These are phyloP conservation scores for Mareca strepera DNA, from an alignment of 2,797 vertebrate species.

Conservation along the genomic window DNA sequence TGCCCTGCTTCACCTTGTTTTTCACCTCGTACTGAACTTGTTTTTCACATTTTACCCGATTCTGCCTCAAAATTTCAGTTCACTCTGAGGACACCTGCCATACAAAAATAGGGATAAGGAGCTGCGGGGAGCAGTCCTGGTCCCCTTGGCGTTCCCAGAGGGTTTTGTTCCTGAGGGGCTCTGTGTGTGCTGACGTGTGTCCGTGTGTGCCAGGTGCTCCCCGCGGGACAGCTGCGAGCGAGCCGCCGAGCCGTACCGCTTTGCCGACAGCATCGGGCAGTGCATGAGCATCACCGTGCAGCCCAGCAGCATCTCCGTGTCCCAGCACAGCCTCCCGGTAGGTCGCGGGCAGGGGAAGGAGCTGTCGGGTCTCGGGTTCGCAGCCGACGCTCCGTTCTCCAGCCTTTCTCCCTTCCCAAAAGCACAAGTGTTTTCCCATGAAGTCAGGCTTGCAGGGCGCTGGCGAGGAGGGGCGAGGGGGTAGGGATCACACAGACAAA, in stretches of 20 bases:
- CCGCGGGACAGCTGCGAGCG: conserved; percentile 90
- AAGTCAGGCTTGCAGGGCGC: neutral
- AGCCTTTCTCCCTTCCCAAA: neutral
- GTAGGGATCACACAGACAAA: neutral
- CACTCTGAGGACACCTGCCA: neutral
- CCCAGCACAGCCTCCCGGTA: conserved; percentile 90
- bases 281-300: conserved; percentile 90
- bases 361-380: rapidly evolving
- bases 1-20: neutral
- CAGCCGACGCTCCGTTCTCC: rapidly evolving
- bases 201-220: conserved; percentile 85
- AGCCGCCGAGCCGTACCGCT: conserved; percentile 89
- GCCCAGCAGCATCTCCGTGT: conserved; percentile 96
- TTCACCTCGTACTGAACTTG: neutral
- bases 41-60: neutral
- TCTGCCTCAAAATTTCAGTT: neutral
- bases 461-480: neutral
- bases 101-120: neutral
- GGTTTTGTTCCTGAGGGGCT: neutral
- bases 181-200: neutral
- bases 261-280: conserved; percentile 88
- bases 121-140: neutral
- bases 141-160: neutral
- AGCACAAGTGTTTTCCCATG: conserved; percentile 6
- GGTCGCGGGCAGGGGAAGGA: conserved; percentile 36